phyloP scores from a whole-genome alignment of 2,113 vertebrate genomes.

The Nerophis lumbriciformis region DNA sequence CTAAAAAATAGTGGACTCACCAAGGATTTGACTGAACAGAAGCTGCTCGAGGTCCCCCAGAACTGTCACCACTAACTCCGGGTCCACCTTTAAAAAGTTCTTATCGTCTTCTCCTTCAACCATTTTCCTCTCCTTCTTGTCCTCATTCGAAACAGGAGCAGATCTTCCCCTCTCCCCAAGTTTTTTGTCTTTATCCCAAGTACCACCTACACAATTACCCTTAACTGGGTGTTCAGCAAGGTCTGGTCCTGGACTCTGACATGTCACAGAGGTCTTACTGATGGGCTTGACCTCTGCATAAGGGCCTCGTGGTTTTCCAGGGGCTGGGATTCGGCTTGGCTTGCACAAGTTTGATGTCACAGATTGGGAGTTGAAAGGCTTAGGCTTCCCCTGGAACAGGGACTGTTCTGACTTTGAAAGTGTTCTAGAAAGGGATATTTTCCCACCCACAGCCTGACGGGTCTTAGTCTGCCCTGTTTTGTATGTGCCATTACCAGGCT shows the following conservation, averaged over 20 bases:
- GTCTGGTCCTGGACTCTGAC: slow-evolving; percentile 71
- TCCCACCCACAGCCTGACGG: slow-evolving; percentile 51
- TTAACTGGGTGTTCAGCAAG: slow-evolving; percentile 74
- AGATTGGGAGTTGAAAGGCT: slow-evolving; percentile 69
- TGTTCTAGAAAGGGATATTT: slow-evolving; percentile 75
- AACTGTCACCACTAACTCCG: slow-evolving; percentile 94
- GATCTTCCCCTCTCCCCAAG: slow-evolving; percentile 60
- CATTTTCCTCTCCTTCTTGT: slow-evolving; percentile 54
- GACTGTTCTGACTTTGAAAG: slow-evolving; percentile 93
- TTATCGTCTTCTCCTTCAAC: slow-evolving; percentile 73
- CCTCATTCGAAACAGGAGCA: slow-evolving; percentile 34
- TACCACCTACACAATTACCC: slow-evolving; percentile 51
- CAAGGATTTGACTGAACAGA: slow-evolving; percentile 94
- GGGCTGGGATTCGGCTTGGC: slow-evolving; percentile 82
- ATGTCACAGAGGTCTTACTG: slow-evolving; percentile 80
- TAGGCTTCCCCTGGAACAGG: slow-evolving; percentile 81
- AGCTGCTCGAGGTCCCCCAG: slow-evolving; percentile 95
- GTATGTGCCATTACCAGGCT: slow-evolving; percentile 49
- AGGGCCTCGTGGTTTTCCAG: slow-evolving; percentile 78
- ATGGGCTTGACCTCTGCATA: slow-evolving; percentile 94
- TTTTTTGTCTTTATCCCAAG: slow-evolving; percentile 49
- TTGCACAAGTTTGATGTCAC: slow-evolving; percentile 71
- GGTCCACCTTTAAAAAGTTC: slow-evolving; percentile 91
- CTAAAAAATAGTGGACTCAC: slow-evolving; percentile 71
- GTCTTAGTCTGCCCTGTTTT: slow-evolving; percentile 50